Base-by-base conservation (phyloP, 2,113 vertebrate species). In the Holacanthus passer region DNA sequence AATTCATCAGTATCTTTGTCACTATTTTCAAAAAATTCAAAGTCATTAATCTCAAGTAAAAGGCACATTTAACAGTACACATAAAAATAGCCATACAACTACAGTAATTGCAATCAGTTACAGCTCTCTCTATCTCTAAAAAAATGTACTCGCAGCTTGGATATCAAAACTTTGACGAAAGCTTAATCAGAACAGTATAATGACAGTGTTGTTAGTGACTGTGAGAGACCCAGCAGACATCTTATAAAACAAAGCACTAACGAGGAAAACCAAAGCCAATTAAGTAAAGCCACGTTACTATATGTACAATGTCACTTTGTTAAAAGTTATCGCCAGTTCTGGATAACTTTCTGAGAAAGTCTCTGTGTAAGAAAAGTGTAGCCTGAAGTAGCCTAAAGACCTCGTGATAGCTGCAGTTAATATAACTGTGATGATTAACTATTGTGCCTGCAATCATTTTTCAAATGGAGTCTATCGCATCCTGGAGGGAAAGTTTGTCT, bases 381-480 rank as follows among this genome's bases (percentile, higher is more conserved):
- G 16, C 62, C 62, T 12, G 14, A 29, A 64, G 43, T 20, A 37
- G 9, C 41, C 35, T 60, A 9, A 73, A 63, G 27, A 20, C 79
- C 22, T 20, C 5, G 35, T 59, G 24, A 73, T 55, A 19, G 35
- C 48, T 32, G 7, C 17, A n/a, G 60, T 77, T 39, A 56, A 60
- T 67, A 47, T 29, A 53, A 56, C 17, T 41, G 43, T 39, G 63
- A 80, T 73, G 56, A 81, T 67, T 81, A 68, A 75, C 20, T 47
- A 59, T 56, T 16, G 14, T 55, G 3, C 19, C 53, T 27, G 43
- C 5, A 55, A 31, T 48, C 22, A 22, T 52, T 66, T 77, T 69
- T 60, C 14, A 73, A 17, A 63, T 22, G 19, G 20, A 32, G 29
- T 17, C 52, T 37, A 52, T 29, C 43, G 50, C 52, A 62, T 13